Evolutionary conservation across 1,140 invertebrate species (phyloP).

Genomic region (Euura saliciscinereae): DNA sequence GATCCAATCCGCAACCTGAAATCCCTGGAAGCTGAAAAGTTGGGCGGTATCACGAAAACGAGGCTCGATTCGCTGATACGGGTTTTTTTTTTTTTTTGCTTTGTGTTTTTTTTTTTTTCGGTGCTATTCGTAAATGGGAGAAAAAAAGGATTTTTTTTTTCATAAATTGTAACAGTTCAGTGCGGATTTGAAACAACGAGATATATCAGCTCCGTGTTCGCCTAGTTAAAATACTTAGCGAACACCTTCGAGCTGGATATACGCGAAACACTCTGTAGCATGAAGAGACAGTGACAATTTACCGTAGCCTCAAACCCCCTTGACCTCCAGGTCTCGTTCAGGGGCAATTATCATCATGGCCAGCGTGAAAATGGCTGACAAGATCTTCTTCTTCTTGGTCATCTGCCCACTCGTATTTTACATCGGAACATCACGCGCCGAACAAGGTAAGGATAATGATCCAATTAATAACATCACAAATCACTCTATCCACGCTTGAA

Average conservation of each 20-base stretch:
- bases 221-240: no score
- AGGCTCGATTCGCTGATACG: background rate
- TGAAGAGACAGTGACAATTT: background rate
- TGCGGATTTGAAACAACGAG: no score
- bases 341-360: conserved; percentile 1
- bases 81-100: no score
- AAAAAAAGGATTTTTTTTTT: background rate
- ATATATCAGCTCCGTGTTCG: no score
- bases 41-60: background rate
- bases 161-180: background rate
- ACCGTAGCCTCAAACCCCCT: background rate
- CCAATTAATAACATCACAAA: background rate
- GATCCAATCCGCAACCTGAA: conserved; percentile 6
- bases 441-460: background rate
- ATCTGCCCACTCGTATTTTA: background rate
- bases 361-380: background rate
- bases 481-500: background rate
- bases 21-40: background rate
- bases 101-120: background rate
- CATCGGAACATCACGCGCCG: background rate
- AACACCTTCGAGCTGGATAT: background rate
- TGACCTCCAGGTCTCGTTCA: background rate
- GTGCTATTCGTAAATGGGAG: background rate
- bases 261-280: background rate
- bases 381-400: background rate